phyloP scores from a whole-genome alignment of 1,140 invertebrate species.

The Drosophila nannoptera region DNA sequence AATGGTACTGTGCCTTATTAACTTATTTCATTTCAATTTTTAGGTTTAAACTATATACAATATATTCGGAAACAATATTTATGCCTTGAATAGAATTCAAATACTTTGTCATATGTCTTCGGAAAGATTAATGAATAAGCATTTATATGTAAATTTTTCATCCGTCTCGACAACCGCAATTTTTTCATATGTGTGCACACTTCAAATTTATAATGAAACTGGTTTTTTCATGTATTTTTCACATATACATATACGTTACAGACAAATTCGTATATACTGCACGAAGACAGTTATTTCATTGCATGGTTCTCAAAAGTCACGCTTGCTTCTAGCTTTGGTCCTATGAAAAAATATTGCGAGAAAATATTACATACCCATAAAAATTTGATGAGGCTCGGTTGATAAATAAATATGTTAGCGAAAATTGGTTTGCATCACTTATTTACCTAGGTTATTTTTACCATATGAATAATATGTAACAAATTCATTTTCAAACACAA shows the following conservation, averaged over 20 bases:
- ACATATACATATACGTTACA: neutral
- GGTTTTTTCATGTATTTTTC: neutral
- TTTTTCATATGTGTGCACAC: neutral
- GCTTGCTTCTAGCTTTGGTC: too few species aligned
- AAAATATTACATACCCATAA: too few species aligned
- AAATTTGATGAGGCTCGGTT: neutral
- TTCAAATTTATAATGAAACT: neutral
- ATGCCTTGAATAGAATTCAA: neutral
- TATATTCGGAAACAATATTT: neutral
- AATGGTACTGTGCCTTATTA: neutral
- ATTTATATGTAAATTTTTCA: conserved; percentile 1
- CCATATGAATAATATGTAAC: conserved; percentile 35
- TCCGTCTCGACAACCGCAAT: neutral
- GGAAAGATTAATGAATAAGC: conserved; percentile 4
- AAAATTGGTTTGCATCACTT: conserved; percentile 33
- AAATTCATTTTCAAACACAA: conserved; percentile 54
- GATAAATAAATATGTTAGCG: conserved; percentile 13
- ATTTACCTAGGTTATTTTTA: conserved; percentile 42
- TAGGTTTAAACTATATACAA: neutral
- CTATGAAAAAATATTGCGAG: too few species aligned
- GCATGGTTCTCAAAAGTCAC: too few species aligned
- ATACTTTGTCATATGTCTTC: conserved; percentile 2
- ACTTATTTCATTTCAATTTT: neutral
- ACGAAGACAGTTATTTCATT: too few species aligned
- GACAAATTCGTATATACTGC: too few species aligned